Evolutionary conservation across 2,888 invertebrate species (phyloP).

Genomic region (Melinaea menophilus): DNA sequence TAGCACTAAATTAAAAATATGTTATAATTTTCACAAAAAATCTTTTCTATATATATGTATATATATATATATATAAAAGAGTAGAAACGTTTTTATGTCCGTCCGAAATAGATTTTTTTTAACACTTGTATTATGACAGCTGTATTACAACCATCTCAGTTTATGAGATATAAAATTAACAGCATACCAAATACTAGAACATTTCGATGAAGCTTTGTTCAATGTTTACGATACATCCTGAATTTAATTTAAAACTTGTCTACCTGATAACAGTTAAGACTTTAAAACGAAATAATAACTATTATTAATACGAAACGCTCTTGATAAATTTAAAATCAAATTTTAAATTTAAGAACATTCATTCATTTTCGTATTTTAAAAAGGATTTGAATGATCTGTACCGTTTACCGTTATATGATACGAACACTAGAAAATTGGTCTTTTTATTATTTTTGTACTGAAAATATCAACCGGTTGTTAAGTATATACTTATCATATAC

Average conservation of each 20-base stretch:
- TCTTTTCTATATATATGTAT: too few relatives aligned
- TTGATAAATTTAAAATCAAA: too few relatives aligned
- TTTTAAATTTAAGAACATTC: too few relatives aligned
- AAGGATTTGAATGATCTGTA: too few relatives aligned
- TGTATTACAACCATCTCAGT: conserved; percentile 34
- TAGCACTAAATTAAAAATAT: too few relatives aligned
- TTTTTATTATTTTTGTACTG: background rate
- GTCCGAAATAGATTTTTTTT: conserved; percentile 30
- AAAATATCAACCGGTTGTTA: background rate
- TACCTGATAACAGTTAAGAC: background rate
- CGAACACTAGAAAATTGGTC: too few relatives aligned
- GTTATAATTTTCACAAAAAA: conserved; percentile 3
- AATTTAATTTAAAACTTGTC: conserved; percentile 9
- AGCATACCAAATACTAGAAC: conserved; percentile 18
- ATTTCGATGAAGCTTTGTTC: conserved; percentile 2
- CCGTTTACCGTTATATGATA: too few relatives aligned
- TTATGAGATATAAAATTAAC: conserved; percentile 40
- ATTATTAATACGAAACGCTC: too few relatives aligned
- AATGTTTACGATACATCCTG: conserved; percentile 7
- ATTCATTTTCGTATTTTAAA: too few relatives aligned
- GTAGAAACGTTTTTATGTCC: conserved; percentile 16
- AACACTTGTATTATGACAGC: conserved; percentile 38
- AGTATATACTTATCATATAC: background rate
- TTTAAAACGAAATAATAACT: conserved; percentile 2
- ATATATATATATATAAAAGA: conserved; percentile 10